Evolutionary conservation across 2,113 vertebrate genomes (phyloP), one percentile per base, ranked within the genome.

Genomic region (Myocastor coypus): DNA sequence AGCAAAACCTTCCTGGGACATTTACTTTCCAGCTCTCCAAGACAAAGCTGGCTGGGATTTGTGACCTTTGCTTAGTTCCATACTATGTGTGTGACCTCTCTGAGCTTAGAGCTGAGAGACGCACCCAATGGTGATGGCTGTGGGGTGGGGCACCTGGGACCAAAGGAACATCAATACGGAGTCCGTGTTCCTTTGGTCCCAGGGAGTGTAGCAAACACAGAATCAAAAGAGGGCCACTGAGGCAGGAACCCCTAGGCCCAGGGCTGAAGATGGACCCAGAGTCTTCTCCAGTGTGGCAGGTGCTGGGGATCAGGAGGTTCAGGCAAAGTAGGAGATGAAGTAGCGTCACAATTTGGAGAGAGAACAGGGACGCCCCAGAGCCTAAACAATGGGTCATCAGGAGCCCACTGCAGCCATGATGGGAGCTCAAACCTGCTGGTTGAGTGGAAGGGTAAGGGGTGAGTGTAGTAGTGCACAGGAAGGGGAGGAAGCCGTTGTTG

Each of bases 381-480:
- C 28, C 40, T 20, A 66, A 68, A 34, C 10, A 11, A 37, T 52
- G 89, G 17, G 2, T 59, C 22, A 26, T 66, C 11, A 19, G 92
- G 40, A 84, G 22, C 69, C 28, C 20, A 26, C 28, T 77, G 59
- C 26, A 22, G 16, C 30, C 5, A 32, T 0, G 13, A 59, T 13
- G 11, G 61, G 84, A 63, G 42, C 66, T 86, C 73, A 34, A 26
- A 84, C 61, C 20, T 40, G 34, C 10, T 4, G 28, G 34, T 5
- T 52, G 28, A 32, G 46, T 34, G n/a, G 20, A 42, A 55, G 17
- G 34, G 57, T 13, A 30, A 17, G 42, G 19, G 8, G 37, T 10
- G 42, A 24, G 1, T 7, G 6, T 19, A 22, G 66, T 5, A 5
- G 50, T 4, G 1, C 0, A 0, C 3, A 30, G 20, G 34, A 78